Evolutionary conservation across 2,113 vertebrate species (phyloP).

Genomic region (Stigmatopora argus): DNA sequence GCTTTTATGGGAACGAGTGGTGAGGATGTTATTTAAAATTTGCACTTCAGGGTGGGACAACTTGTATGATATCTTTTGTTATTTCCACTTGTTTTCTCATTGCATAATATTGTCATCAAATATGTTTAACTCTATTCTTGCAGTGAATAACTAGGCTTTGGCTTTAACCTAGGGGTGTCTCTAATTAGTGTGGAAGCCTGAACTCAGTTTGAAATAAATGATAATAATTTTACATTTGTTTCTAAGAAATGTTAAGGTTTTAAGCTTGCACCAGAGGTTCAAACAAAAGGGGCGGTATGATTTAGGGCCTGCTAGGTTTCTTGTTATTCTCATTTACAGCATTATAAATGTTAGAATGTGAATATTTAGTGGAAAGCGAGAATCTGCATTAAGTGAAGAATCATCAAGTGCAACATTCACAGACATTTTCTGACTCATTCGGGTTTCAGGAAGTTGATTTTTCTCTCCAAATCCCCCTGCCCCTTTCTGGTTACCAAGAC

Average conservation of each 20-base stretch:
- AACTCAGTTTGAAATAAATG: not conserved
- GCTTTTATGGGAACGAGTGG: slow-evolving; percentile 8
- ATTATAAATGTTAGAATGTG: not conserved
- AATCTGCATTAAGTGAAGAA: not conserved
- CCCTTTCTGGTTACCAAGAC: slow-evolving; percentile 14
- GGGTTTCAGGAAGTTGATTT: slow-evolving; percentile 1
- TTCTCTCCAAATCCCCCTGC: slow-evolving; percentile 18
- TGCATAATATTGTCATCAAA: not conserved
- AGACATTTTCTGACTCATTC: not conserved
- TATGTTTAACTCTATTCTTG: not conserved
- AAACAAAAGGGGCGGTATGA: not conserved
- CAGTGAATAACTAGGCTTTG: not conserved
- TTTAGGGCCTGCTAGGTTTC: not conserved
- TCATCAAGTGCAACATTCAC: slow-evolving; percentile 1
- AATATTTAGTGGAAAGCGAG: not conserved
- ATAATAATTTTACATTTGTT: not conserved
- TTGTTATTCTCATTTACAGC: not conserved
- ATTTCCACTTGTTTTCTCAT: not conserved
- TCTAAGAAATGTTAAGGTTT: not conserved
- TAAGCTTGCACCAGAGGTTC: not conserved
- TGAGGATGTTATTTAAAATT: slow-evolving; percentile 10
- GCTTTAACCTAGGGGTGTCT: not conserved
- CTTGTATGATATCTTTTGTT: slow-evolving; percentile 15
- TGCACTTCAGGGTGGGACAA: not conserved
- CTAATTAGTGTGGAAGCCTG: not conserved